phyloP scores from a whole-genome alignment of 1,140 invertebrate species.

The Brachionus rotundiformis region DNA sequence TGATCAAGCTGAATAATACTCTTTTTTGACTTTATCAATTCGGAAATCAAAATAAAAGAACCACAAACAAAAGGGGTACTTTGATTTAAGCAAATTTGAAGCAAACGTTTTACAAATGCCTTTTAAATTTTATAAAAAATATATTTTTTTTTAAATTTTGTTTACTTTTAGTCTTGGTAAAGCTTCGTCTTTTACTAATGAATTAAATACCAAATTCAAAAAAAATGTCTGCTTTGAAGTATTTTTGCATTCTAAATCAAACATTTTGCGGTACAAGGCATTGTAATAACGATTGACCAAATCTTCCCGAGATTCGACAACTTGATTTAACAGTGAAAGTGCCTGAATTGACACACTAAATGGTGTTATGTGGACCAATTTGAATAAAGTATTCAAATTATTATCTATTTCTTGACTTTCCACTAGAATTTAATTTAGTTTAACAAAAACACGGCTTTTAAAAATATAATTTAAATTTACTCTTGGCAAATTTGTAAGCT shows the following conservation, averaged over 20 bases:
- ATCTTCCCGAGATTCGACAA: constrained; percentile 69
- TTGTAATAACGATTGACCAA: constrained; percentile 77
- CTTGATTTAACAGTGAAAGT: constrained; percentile 80
- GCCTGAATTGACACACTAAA: constrained; percentile 84
- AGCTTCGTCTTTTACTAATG: constrained; percentile 77
- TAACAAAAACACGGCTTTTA: background rate
- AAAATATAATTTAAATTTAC: constrained; percentile 54
- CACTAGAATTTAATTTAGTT: constrained; percentile 58
- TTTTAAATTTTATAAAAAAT: constrained; percentile 50
- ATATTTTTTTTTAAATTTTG: background rate
- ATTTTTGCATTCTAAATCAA: constrained; percentile 73
- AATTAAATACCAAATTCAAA: constrained; percentile 82
- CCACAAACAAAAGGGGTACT: constrained; percentile 73
- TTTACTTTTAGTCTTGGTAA: constrained; percentile 69
- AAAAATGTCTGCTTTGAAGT: constrained; percentile 78
- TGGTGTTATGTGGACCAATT: constrained; percentile 76
- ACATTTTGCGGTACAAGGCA: constrained; percentile 82
- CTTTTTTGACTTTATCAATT: constrained; percentile 64
- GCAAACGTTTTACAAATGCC: constrained; percentile 83
- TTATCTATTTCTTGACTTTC: constrained; percentile 67
- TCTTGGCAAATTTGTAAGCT: constrained; percentile 77
- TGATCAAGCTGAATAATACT: constrained; percentile 13
- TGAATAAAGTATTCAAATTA: constrained; percentile 82
- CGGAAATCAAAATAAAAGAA: constrained; percentile 77
- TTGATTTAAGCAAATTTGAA: constrained; percentile 73